Percentiles rank a stretch among this genome's conserved stretches.
Evolutionary conservation across 2,797 vertebrate species (phyloP).

Genomic region (Lagorchestes hirsutus): DNA sequence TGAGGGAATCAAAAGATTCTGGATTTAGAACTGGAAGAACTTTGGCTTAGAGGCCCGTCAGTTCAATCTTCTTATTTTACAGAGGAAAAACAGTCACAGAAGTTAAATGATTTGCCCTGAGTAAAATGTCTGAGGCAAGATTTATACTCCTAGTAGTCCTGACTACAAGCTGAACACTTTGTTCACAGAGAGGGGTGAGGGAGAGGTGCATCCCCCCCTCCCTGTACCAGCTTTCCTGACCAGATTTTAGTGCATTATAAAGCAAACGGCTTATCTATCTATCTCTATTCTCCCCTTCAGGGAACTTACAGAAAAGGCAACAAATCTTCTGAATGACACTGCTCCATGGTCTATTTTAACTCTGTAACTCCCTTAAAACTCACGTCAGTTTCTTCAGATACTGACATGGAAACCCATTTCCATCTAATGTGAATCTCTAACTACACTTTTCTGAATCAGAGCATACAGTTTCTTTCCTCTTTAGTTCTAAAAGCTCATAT

Average conservation of each 20-base stretch:
- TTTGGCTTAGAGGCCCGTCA: not conserved
- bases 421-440: not conserved
- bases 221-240: not conserved
- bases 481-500: conserved; percentile 49
- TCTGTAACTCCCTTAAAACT: not conserved
- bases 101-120: not conserved
- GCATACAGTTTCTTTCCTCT: conserved; percentile 55
- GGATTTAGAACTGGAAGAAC: not conserved
- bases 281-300: not conserved
- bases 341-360: not conserved
- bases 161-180: not conserved
- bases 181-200: too few species aligned
- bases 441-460: conserved; percentile 47
- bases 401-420: not conserved
- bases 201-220: too few species aligned
- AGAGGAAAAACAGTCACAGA: not conserved
- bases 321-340: not conserved
- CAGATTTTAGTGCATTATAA: not conserved
- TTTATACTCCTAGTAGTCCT: not conserved
- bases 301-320: not conserved
- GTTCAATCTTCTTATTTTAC: not conserved
- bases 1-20: not conserved
- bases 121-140: not conserved
- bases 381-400: not conserved
- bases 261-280: not conserved